Conservation (phyloP, 2,888 invertebrate genomes). For the Leptogaster cylindrica region DNA sequence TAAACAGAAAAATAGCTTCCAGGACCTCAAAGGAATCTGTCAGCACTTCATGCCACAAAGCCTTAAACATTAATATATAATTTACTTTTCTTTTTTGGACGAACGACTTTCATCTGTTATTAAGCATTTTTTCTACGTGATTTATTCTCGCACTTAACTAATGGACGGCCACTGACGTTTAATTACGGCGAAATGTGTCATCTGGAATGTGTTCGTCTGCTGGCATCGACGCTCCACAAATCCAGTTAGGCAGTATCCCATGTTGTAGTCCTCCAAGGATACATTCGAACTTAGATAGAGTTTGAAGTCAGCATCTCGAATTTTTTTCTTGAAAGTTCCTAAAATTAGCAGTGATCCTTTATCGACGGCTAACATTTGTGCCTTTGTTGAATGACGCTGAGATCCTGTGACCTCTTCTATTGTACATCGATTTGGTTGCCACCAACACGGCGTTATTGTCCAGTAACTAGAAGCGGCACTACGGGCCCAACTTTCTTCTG, state of each 20-base stretch:
- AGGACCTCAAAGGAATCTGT: too few species aligned
- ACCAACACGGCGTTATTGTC: slow-evolving; percentile 86
- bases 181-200: slow-evolving; percentile 87
- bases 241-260: slow-evolving; percentile 89
- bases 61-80: too few species aligned
- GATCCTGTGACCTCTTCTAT: slow-evolving; percentile 81
- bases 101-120: slow-evolving; percentile 7
- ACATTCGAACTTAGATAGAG: slow-evolving; percentile 84
- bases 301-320: slow-evolving; percentile 78
- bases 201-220: slow-evolving; percentile 78
- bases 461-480: slow-evolving; percentile 86
- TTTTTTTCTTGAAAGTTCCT: slow-evolving; percentile 77
- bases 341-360: slow-evolving; percentile 80
- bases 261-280: slow-evolving; percentile 84
- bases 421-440: slow-evolving; percentile 82
- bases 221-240: slow-evolving; percentile 81
- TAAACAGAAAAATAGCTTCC: too few species aligned
- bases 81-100: too few species aligned
- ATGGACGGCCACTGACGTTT: slow-evolving; percentile 70
- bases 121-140: slow-evolving; percentile 41
- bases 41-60: too few species aligned
- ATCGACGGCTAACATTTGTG: slow-evolving; percentile 80
- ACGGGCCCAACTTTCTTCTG: slow-evolving; percentile 88
- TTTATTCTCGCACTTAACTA: slow-evolving; percentile 48
- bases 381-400: slow-evolving; percentile 69